Percentiles rank a stretch among this genome's conserved stretches.
These are phyloP conservation scores for Drosophila setifemur DNA, from an alignment of 1,140 invertebrate genomes.

Conservation along the genomic window DNA sequence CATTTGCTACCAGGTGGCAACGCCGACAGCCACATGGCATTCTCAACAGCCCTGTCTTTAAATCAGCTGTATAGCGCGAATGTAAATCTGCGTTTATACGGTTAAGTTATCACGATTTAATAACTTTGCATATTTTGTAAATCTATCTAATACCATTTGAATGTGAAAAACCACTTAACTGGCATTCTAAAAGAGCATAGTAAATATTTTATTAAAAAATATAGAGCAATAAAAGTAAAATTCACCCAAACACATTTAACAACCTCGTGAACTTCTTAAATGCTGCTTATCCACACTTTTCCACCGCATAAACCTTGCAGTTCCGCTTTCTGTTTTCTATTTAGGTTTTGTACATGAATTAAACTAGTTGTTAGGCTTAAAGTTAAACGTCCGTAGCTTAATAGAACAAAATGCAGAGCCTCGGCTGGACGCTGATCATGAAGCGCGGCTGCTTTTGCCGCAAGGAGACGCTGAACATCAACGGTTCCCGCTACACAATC, in stretches of 20 bases:
- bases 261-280: no score
- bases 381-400: conserved; percentile 51
- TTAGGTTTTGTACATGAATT: conserved; percentile 63
- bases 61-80: conserved; percentile 44
- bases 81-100: conserved; percentile 1
- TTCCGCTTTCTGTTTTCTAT: conserved; percentile 30
- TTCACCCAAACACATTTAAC: rapidly evolving
- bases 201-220: no score
- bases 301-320: conserved; percentile 14
- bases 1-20: conserved; percentile 31
- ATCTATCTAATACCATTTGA: no score
- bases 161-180: no score
- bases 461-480: conserved; percentile 88
- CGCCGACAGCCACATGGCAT: conserved; percentile 30
- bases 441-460: conserved; percentile 92
- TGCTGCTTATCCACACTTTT: not conserved
- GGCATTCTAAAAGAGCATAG: no score
- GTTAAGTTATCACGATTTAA: not conserved
- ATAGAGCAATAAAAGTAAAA: not conserved
- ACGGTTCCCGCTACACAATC: conserved; percentile 87
- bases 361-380: conserved; percentile 64
- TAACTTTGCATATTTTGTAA: not conserved
- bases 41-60: conserved; percentile 24
- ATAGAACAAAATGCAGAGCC: conserved; percentile 85
- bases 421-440: conserved; percentile 87